Conservation (phyloP, 2,888 invertebrate species). For the Hedya salicella region DNA sequence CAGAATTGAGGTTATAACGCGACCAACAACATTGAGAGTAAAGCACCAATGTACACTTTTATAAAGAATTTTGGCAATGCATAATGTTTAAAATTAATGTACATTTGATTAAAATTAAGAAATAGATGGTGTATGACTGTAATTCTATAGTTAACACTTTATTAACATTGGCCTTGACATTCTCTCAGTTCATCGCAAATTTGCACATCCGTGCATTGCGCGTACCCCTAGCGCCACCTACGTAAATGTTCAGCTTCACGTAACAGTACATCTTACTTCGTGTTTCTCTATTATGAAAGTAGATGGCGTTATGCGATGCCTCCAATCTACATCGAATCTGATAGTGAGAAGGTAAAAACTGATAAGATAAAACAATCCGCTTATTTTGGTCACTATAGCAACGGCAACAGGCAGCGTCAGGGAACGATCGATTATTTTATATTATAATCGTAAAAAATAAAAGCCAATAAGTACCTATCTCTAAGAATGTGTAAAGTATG, state of each 20-base stretch:
- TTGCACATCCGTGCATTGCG: slow-evolving; percentile 65
- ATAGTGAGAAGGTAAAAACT: not conserved
- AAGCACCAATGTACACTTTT: slow-evolving; percentile 15
- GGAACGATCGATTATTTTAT: not conserved
- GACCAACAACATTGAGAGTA: slow-evolving; percentile 52
- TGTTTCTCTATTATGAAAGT: slow-evolving; percentile 7
- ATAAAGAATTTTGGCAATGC: not conserved
- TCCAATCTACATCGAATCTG: not conserved
- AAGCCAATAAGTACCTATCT: too few species aligned
- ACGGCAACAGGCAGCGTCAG: not conserved
- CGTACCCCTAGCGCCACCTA: slow-evolving; percentile 58
- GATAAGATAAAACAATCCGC: not conserved
- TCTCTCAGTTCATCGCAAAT: slow-evolving; percentile 67
- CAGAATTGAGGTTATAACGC: slow-evolving; percentile 70
- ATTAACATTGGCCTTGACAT: slow-evolving; percentile 80
- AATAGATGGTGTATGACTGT: slow-evolving; percentile 6
- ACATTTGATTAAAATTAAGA: slow-evolving; percentile 4
- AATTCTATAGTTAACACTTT: slow-evolving; percentile 43
- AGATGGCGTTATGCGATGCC: slow-evolving; percentile 26
- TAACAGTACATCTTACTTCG: slow-evolving; percentile 8
- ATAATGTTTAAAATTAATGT: not conserved
- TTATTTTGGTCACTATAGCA: not conserved
- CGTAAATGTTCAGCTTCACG: slow-evolving; percentile 30
- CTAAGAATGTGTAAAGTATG: too few species aligned
- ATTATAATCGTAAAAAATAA: too few species aligned